Conservation (phyloP, 2,113 vertebrate genomes). For the Chelonoidis abingdonii region DNA sequence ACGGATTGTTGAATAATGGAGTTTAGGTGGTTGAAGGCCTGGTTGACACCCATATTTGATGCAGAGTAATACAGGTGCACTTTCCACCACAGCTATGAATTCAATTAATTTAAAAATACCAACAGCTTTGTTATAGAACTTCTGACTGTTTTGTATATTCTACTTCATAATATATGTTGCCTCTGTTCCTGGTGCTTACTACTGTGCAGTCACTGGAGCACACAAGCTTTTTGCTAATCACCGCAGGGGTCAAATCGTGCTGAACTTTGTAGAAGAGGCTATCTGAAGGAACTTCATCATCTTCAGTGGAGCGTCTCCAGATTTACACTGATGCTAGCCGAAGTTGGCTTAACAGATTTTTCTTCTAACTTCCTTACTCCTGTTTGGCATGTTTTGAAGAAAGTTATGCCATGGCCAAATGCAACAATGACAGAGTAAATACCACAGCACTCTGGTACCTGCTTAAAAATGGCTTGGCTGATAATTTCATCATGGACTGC, state of each 20-base stretch:
- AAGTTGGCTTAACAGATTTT: not conserved
- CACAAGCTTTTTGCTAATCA: not conserved
- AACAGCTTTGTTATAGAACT: not conserved
- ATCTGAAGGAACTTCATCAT: not conserved
- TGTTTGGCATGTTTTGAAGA: not conserved
- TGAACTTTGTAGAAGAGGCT: not conserved
- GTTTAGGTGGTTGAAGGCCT: not conserved
- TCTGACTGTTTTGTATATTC: not conserved
- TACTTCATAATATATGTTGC: not conserved
- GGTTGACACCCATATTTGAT: not conserved
- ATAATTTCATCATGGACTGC: fast-evolving
- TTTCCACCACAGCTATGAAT: not conserved
- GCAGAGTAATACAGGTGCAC: not conserved
- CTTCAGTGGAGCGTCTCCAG: not conserved
- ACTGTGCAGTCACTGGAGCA: not conserved
- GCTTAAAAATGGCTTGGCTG: fast-evolving
- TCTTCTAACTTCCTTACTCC: not conserved
- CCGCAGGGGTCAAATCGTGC: fast-evolving
- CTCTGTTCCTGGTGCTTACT: not conserved
- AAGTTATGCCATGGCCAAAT: not conserved
- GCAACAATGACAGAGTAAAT: not conserved
- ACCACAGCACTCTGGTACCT: not conserved
- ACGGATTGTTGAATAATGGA: not conserved
- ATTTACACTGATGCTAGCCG: not conserved
- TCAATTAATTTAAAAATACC: not conserved